These are phyloP conservation scores for Ctenochaetus hawaiiensis DNA, from an alignment of 2,797 vertebrate genomes.

Conservation along the genomic window DNA sequence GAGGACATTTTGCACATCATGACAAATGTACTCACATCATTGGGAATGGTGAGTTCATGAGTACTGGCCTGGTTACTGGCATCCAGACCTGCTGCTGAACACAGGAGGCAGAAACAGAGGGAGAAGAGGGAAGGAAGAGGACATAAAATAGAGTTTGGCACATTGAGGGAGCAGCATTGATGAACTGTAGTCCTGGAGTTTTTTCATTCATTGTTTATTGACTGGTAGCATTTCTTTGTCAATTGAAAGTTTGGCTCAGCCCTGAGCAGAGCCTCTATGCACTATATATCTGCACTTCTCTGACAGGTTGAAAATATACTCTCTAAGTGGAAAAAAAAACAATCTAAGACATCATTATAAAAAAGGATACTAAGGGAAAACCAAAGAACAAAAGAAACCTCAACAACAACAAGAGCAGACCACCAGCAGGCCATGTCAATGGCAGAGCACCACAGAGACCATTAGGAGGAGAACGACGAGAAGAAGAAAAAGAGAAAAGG, in stretches of 20 bases:
- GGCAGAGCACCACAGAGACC: conserved; percentile 77
- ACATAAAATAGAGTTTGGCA: conserved; percentile 78
- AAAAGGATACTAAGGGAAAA: conserved; percentile 46
- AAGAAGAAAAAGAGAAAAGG: conserved; percentile 71
- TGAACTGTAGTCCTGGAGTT: conserved; percentile 34
- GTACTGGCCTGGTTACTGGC: conserved; percentile 98
- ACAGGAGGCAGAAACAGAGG: conserved; percentile 65
- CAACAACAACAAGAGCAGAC: conserved; percentile 84
- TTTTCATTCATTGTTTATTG: conserved; percentile 27
- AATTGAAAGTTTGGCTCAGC: conserved; percentile 34
- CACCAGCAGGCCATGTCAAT: conserved; percentile 85
- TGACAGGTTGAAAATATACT: conserved; percentile 14
- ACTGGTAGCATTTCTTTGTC: conserved; percentile 24
- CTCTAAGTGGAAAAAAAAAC: neutral
- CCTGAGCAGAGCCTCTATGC: conserved; percentile 31
- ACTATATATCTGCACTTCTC: neutral
- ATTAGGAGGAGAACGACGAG: conserved; percentile 72
- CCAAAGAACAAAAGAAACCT: conserved; percentile 72
- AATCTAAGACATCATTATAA: conserved; percentile 16
- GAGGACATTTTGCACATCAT: neutral
- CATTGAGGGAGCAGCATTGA: conserved; percentile 43
- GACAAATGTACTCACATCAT: conserved; percentile 93
- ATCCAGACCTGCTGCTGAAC: conserved; percentile 92
- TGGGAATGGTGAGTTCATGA: conserved; percentile 99
- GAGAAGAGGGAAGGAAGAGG: conserved; percentile 53